Conservation (phyloP, 2,888 invertebrate species). For the Folsomia manolachei region DNA sequence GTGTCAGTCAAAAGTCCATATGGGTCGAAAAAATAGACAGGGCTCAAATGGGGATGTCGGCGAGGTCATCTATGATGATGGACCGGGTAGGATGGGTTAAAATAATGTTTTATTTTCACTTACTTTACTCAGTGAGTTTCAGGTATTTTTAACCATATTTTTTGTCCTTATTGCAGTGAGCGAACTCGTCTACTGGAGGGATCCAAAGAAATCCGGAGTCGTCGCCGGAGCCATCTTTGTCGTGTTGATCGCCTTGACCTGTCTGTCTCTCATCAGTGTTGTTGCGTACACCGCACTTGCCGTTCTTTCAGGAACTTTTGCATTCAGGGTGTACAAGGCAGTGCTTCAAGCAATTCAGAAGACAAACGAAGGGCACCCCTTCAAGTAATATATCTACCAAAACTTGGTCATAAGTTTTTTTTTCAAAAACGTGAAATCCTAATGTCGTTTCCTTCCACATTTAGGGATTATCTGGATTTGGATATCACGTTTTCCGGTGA, state of each 20-base stretch:
- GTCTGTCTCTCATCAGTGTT: conserved; percentile 87
- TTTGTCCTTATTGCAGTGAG: conserved; percentile 68
- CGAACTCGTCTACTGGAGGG: conserved; percentile 96
- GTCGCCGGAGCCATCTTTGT: conserved; percentile 87
- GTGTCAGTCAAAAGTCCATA: conserved; percentile 41
- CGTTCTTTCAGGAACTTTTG: conserved; percentile 79
- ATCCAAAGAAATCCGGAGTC: conserved; percentile 88
- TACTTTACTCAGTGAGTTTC: background rate
- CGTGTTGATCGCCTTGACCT: conserved; percentile 87
- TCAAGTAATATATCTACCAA: conserved; percentile 72
- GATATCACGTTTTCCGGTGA: conserved; percentile 86
- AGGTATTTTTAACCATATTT: conserved; percentile 12
- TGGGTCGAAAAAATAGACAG: conserved; percentile 50
- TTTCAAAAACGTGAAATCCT: background rate
- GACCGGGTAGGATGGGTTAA: conserved; percentile 40
- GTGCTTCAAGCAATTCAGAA: conserved; percentile 94
- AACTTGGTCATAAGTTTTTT: background rate
- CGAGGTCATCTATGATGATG: conserved; percentile 48
- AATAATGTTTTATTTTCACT: too few species aligned
- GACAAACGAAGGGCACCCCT: conserved; percentile 90
- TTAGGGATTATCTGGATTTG: conserved; percentile 76
- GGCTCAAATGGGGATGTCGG: conserved; percentile 41
- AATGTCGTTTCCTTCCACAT: conserved; percentile 34
- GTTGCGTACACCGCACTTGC: conserved; percentile 87
- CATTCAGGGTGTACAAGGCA: conserved; percentile 94